Percentiles rank a stretch among this genome's conserved stretches.
phyloP scores from a whole-genome alignment of 2,888 invertebrate genomes.

The Acanthococcus lagerstroemiae region DNA sequence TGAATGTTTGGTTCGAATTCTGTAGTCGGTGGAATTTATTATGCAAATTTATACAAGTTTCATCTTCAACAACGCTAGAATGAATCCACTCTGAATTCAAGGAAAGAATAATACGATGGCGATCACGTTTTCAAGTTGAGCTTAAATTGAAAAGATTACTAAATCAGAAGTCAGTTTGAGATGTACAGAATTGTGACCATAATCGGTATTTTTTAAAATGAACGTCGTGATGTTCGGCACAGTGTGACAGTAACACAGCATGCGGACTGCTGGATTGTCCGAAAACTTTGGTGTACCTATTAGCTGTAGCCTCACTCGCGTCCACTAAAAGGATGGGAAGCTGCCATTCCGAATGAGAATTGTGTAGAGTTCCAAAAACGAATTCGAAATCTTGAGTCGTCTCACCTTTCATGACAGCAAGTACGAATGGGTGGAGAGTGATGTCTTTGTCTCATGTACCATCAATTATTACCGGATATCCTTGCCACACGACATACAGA shows the following conservation, averaged over 20 bases:
- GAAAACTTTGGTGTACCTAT: conserved; percentile 17
- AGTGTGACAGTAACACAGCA: conserved; percentile 26
- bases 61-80: too few species aligned
- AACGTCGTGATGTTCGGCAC: conserved; percentile 16
- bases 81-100: too few species aligned
- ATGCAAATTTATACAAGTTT: too few species aligned
- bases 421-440: conserved; percentile 17
- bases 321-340: conserved; percentile 10
- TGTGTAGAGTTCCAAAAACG: neutral
- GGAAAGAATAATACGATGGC: too few species aligned
- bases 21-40: too few species aligned
- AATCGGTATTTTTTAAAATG: too few species aligned
- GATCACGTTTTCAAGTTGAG: too few species aligned
- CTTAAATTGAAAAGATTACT: too few species aligned
- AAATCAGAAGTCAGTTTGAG: too few species aligned
- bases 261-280: conserved; percentile 11
- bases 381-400: conserved; percentile 12
- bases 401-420: conserved; percentile 24
- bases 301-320: conserved; percentile 25
- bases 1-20: too few species aligned
- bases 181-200: too few species aligned
- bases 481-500: too few species aligned
- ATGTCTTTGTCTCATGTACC: conserved; percentile 16
- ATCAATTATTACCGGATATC: conserved; percentile 7
- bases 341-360: neutral